Evolutionary conservation across 2,888 invertebrate species (phyloP).

Genomic region (Ectemnius lituratus): DNA sequence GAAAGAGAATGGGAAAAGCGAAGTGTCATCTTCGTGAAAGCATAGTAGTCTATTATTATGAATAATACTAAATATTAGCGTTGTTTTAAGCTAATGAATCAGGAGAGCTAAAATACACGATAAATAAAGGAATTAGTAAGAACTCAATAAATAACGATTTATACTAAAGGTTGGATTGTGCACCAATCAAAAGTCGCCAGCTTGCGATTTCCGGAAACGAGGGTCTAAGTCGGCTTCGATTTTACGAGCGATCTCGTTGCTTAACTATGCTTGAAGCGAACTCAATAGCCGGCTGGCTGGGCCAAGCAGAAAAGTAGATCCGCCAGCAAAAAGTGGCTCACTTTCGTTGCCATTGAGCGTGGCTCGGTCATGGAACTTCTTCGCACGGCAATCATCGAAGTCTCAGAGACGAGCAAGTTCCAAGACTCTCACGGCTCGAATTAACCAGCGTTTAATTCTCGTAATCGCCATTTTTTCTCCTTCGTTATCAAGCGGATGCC

Average conservation of each 20-base stretch:
- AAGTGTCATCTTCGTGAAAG: too few species aligned
- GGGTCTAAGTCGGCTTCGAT: slow-evolving; percentile 12
- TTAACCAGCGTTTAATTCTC: slow-evolving; percentile 1
- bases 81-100: too few species aligned
- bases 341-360: slow-evolving; percentile 50
- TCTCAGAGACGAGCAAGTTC: neutral
- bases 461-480: neutral
- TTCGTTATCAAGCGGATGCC: neutral
- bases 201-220: slow-evolving; percentile 27
- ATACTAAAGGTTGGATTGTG: too few species aligned
- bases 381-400: neutral
- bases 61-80: too few species aligned
- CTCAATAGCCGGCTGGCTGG: neutral
- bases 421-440: neutral
- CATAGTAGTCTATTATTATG: too few species aligned
- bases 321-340: slow-evolving; percentile 56
- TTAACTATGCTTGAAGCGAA: slow-evolving; percentile 34
- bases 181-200: too few species aligned
- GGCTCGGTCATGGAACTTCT: slow-evolving; percentile 11
- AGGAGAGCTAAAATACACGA: too few species aligned
- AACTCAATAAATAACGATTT: too few species aligned
- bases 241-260: slow-evolving; percentile 49
- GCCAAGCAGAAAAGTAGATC: slow-evolving; percentile 42
- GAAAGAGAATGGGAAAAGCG: too few species aligned
- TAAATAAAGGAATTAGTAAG: too few species aligned